Evolutionary conservation across 2,113 vertebrate genomes (phyloP).

Genomic region (Anthoscopus minutus): DNA sequence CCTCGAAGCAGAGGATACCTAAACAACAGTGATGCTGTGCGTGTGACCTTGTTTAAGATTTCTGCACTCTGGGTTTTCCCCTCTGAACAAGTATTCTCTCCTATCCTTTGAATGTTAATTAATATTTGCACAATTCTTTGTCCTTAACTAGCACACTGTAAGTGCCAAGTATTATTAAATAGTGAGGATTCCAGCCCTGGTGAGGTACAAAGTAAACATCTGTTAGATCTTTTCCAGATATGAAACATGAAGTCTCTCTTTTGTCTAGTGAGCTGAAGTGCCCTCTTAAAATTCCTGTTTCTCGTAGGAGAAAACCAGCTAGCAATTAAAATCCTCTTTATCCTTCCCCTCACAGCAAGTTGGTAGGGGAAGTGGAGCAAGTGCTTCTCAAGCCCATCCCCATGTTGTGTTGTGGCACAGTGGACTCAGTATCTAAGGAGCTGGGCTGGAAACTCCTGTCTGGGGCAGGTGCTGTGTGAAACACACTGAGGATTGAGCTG

Average conservation of each 20-base stretch:
- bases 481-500: not conserved
- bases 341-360: not conserved
- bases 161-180: not conserved
- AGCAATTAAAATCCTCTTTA: not conserved
- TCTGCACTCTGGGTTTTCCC: not conserved
- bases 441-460: not conserved
- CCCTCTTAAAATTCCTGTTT: not conserved
- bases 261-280: not conserved
- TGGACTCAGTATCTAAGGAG: fast-evolving
- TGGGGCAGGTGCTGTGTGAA: not conserved
- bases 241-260: not conserved
- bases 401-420: not conserved
- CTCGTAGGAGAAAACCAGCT: not conserved
- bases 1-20: not conserved
- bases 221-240: not conserved
- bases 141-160: not conserved
- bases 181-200: not conserved
- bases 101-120: not conserved
- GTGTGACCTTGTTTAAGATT: not conserved
- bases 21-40: not conserved
- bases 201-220: not conserved
- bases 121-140: not conserved
- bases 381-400: fast-evolving
- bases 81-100: not conserved
- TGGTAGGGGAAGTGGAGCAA: not conserved